Percentiles rank a stretch among this genome's conserved stretches.
phyloP scores from a whole-genome alignment of 2,797 vertebrate genomes.

The Cossypha polioptera region DNA sequence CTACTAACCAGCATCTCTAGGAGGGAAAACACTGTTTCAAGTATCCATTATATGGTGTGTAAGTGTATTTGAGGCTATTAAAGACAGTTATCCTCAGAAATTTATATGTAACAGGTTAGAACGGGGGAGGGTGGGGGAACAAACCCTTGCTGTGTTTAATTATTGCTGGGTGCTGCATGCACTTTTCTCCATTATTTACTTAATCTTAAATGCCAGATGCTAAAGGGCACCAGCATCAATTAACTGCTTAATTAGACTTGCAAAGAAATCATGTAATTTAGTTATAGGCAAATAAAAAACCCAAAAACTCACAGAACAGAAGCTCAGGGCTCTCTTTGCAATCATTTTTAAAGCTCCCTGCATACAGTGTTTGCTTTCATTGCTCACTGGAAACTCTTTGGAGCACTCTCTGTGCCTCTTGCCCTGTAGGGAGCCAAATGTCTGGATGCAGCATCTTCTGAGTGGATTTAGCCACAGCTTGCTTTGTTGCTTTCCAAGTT shows the following conservation, averaged over 20 bases:
- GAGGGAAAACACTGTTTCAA: not conserved
- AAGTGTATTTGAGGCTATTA: constrained; percentile 11
- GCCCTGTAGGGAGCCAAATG: not conserved
- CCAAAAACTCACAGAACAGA: not conserved
- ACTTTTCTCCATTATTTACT: constrained; percentile 57
- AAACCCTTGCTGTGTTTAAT: constrained; percentile 38
- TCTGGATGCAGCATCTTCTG: not conserved
- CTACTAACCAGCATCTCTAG: not conserved
- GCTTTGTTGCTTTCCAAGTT: not conserved
- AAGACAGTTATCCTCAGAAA: constrained; percentile 4
- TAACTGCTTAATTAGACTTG: constrained; percentile 66
- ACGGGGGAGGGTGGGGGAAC: not conserved
- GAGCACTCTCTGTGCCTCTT: not conserved
- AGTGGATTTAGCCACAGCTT: not conserved
- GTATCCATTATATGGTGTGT: not conserved
- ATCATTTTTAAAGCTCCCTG: constrained; percentile 18
- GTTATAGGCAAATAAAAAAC: constrained; percentile 9
- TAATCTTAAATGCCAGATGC: constrained; percentile 65
- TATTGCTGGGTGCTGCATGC: constrained; percentile 29
- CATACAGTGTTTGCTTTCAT: not conserved
- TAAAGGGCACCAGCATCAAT: constrained; percentile 64
- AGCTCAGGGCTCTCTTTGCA: constrained; percentile 27
- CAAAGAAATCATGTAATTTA: constrained; percentile 59
- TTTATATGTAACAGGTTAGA: constrained; percentile 16
- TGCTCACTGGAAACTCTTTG: not conserved